Evolutionary conservation across 2,888 invertebrate genomes (phyloP).

Genomic region (Polydesmus complanatus): DNA sequence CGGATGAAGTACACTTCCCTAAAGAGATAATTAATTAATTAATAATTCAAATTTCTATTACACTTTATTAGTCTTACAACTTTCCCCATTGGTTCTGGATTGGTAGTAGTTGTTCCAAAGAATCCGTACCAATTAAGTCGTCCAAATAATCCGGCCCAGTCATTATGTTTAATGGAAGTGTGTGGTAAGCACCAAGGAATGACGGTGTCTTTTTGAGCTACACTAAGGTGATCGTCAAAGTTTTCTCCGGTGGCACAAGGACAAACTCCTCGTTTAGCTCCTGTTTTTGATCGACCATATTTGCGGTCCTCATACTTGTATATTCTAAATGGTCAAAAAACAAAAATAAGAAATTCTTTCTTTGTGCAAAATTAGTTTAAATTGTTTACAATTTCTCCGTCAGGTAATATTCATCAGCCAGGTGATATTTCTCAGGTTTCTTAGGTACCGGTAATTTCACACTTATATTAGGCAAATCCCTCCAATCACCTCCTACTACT

Average conservation of each 20-base stretch:
- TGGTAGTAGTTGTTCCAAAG: slow-evolving; percentile 65
- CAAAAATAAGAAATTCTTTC: too few relatives aligned
- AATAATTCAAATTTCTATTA: background rate
- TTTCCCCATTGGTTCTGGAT: slow-evolving; percentile 83
- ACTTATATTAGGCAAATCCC: too few relatives aligned
- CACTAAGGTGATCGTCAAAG: slow-evolving; percentile 43
- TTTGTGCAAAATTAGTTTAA: too few relatives aligned
- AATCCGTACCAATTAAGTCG: slow-evolving; percentile 69
- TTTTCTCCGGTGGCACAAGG: slow-evolving; percentile 40
- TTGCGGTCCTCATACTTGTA: background rate
- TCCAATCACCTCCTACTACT: too few relatives aligned
- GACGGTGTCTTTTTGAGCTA: slow-evolving; percentile 66
- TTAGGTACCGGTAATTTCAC: too few relatives aligned
- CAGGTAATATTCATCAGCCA: too few relatives aligned
- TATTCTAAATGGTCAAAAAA: too few relatives aligned
- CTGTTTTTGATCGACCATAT: background rate
- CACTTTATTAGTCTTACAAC: slow-evolving; percentile 38
- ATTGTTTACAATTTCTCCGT: too few relatives aligned
- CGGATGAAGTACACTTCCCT: slow-evolving; percentile 66
- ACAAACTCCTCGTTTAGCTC: slow-evolving; percentile 48
- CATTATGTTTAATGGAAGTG: slow-evolving; percentile 67
- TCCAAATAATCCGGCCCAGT: slow-evolving; percentile 74
- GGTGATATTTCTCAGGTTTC: too few relatives aligned
- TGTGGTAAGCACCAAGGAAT: slow-evolving; percentile 82
- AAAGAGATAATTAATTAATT: background rate